Base-by-base conservation (phyloP, 2,888 invertebrate species). In the Imbricaverruca yamaguchii region DNA sequence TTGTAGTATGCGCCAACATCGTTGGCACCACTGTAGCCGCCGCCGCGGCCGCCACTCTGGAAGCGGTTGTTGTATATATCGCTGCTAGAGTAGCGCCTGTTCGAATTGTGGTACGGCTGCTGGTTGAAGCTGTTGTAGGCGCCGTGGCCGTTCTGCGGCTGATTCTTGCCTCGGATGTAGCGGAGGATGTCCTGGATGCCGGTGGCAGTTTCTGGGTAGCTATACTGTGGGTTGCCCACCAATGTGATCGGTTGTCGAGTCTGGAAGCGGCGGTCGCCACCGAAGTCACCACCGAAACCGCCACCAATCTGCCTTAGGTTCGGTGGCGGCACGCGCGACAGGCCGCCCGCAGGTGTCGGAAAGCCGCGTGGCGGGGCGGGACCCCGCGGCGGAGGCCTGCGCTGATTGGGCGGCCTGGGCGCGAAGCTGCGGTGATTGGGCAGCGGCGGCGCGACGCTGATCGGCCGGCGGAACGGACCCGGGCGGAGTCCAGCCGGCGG, bases 121-220 rank as follows among this genome's bases (percentile, higher is more conserved):
- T 39, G 7, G 63, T n/a, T 63, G 63, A 63, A 9, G 8, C 67
- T 11, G 67, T 25, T 25, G 69, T 53, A 69, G 69, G 53, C 69
- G 39, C 69, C 69, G 69, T 69, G 69, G 69, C 69, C 69, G n/a
- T n/a, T 67, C n/a, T 39, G 39, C 1, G 18, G 69, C 39, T 18
- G 15, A 3, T 39, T 6, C 8, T 69, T 53, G 39, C 53, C 39
- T 8, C 15, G 13, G 18, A 69, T 69, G 69, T 69, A 53, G 18
- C 53, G 25, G 25, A 69, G 8, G 69, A 69, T 69, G 69, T 69
- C 69, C 69, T 69, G 69, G 15, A 69, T 69, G 53, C 69, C 69
- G 53, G 69, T 69, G 53, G 69, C 69, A 6, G 69, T 69, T 13
- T 25, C 15, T 10, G 69, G 69, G 69, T 69, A 69, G 69, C 39